phyloP scores from a whole-genome alignment of 2,113 vertebrate genomes.

The Seriola rivoliana region DNA sequence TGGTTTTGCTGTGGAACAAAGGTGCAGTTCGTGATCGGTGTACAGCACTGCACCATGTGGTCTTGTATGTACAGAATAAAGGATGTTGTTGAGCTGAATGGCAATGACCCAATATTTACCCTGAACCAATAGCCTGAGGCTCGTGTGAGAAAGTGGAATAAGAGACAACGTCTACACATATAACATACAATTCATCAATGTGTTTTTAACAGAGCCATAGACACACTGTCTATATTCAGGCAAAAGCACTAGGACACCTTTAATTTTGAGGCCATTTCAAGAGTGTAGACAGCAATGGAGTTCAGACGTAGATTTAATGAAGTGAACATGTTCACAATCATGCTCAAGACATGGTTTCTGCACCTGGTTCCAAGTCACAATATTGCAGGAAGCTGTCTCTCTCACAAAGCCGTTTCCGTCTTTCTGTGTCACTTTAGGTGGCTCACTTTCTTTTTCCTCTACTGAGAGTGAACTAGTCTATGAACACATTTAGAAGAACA shows the following conservation, averaged over 20 bases:
- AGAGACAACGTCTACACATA: not conserved
- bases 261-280: not conserved
- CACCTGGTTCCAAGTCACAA: conserved; percentile 10
- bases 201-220: not conserved
- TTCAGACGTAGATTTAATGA: not conserved
- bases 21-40: not conserved
- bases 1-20: not conserved
- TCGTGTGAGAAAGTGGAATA: not conserved
- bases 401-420: not conserved
- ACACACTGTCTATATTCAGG: not conserved
- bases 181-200: not conserved
- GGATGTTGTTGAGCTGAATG: not conserved
- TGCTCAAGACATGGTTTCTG: not conserved
- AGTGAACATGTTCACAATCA: not conserved
- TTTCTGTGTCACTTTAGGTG: conserved; percentile 3
- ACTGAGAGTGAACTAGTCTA: not conserved
- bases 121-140: not conserved
- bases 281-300: not conserved
- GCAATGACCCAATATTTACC: not conserved
- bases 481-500: not conserved
- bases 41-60: not conserved
- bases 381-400: conserved; percentile 16
- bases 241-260: not conserved
- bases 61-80: not conserved
- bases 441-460: not conserved